Evolutionary conservation across 2,888 invertebrate genomes (phyloP), one percentile per base, ranked within the genome.

Genomic region (Acanthacorydalis orientalis): DNA sequence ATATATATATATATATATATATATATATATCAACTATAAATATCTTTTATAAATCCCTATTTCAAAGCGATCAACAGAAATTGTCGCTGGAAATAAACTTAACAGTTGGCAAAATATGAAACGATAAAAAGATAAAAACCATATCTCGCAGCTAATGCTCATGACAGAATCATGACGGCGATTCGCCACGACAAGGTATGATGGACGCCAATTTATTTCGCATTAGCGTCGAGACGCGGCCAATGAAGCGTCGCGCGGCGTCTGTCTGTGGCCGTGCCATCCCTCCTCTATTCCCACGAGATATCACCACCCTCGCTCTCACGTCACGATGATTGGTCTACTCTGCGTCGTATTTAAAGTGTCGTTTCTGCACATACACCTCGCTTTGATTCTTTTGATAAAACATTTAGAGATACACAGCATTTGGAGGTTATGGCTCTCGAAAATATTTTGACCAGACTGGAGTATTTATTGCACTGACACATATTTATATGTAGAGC

Each of bases 121-220:
- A 6, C 23, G 23, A 23, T 23, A 23, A 23, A 23, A 23, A 23
- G 23, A 23, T 23, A 23, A 23, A 23, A 23, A 23, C 23, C 23
- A 23, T 23, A 23, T 23, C 23, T 23, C 23, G 23, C 23, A 23
- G 23, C 23, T 23, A 23, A 23, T 48, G 51, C 49, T 46, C 43
- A 47, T 44, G 46, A 23, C 23, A 23, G 23, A 23, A 23, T 23
- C 23, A 23, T 51, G 53, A 51, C 49, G 54, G 16, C 49, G 56
- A 57, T 57, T 57, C 56, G 57, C 51, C 50, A 51, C 53, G 57
- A 56, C 56, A 53, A 53, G 42, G 49, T 48, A 51, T 53, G 55
- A 55, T 55, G 57, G 57, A 55, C 57, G 56, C 54, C 57, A 57
- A 57, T 57, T 57, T 57, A 56, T 56, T 57, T 55, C 53, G 54